Evolutionary conservation across 2,113 vertebrate species (phyloP), one percentile per base, ranked within the genome.

Genomic region (Crocuta crocuta): DNA sequence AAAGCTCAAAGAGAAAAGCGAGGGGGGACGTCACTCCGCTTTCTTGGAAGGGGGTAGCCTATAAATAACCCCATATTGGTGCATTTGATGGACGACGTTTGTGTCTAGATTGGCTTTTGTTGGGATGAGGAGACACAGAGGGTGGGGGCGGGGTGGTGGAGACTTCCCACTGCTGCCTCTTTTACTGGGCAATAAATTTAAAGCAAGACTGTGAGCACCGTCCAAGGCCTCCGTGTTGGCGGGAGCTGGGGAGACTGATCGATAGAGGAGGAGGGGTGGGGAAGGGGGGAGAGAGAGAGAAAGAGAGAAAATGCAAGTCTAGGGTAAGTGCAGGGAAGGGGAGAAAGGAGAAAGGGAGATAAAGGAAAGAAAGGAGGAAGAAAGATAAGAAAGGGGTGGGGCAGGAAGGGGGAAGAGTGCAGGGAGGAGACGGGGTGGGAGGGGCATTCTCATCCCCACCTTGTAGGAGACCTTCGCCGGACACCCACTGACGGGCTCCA

Each of bases 171-270:
- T 97, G 97, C 98, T 8, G 50, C 96, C 95, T 97, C 83, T 28
- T 97, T 97, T 81, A 79, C 94, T 96, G 97, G 98, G 96, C 96
- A 95, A 98, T 98, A 98, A 98, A 98, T 98, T 97, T 95, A 80
- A 97, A 97, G 95, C 92, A 88, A 97, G 97, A 96, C 95, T 74
- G 83, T 96, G 97, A 93, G 95, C 43, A 71, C 97, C 73, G 28
- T 96, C 97, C 97, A 91, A 97, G 97, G 83, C 96, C 94, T 97
- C 92, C 0, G 45, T 88, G 97, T 95, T 97, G 94, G 97, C 97
- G 82, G 66, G 95, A 83, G 96, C 97, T 82, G 90, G 94, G 93
- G 95, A 97, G 96, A 97, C 97, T 65, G 92, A 98, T 98, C 93
- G 45, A 98, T 98, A 65, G 94, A 88, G 50, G 76, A 43, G 86